phyloP scores from a whole-genome alignment of 1,140 invertebrate genomes.

The Sarcophaga bullata region DNA sequence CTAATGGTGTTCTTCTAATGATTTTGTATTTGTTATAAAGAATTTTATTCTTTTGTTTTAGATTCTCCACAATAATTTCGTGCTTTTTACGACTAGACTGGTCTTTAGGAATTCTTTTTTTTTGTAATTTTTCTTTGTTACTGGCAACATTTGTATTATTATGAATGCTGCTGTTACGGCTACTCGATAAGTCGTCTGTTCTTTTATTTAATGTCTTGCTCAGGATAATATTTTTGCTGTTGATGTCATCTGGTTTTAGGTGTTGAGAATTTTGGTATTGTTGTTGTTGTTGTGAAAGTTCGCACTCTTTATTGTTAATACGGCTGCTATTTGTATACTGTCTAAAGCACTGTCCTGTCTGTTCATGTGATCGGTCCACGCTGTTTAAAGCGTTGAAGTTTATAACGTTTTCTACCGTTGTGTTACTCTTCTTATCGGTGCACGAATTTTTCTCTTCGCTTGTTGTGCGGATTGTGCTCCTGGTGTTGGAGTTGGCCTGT shows the following conservation, averaged over 20 bases:
- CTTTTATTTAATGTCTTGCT: background rate
- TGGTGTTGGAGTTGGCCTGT: constrained; percentile 36
- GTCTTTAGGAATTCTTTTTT: background rate
- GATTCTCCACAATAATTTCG: background rate
- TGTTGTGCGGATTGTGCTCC: constrained; percentile 35
- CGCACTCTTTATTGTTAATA: constrained; percentile 3
- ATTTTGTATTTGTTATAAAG: constrained; percentile 10
- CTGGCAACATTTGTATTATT: constrained; percentile 29
- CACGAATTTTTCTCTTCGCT: constrained; percentile 31
- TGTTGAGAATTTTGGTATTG: too few relatives aligned
- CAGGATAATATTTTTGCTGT: constrained; percentile 12
- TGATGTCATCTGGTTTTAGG: background rate
- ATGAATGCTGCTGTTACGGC: background rate
- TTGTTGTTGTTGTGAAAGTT: constrained; percentile 3
- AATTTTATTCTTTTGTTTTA: constrained; percentile 25
- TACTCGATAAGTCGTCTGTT: background rate
- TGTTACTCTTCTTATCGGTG: constrained; percentile 41
- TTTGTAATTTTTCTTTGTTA: constrained; percentile 13
- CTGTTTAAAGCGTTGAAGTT: constrained; percentile 37
- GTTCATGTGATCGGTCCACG: constrained; percentile 42
- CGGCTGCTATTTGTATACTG: constrained; percentile 15
- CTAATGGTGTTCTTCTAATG: background rate
- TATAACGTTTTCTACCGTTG: constrained; percentile 44
- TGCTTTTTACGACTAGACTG: background rate
- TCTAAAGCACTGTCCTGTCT: constrained; percentile 32